Evolutionary conservation across 2,888 invertebrate genomes (phyloP).

Genomic region (Coecobrya sp.): DNA sequence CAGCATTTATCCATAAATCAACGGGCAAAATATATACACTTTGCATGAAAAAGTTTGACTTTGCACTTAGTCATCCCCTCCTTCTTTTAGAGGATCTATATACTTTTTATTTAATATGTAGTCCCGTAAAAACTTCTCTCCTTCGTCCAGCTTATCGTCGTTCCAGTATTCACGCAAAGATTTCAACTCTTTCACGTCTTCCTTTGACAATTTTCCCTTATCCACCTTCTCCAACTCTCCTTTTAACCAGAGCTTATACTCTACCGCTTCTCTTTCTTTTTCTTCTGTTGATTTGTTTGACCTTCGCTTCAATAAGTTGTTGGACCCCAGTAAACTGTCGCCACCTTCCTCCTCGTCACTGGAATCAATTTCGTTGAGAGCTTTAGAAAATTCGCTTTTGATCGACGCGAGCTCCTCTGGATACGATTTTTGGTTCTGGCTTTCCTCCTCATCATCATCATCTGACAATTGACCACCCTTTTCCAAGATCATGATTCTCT

Average conservation of each 20-base stretch:
- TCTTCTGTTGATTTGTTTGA: constrained; percentile 89
- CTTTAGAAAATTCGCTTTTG: constrained; percentile 90
- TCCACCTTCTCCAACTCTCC: constrained; percentile 90
- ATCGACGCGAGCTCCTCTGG: constrained; percentile 91
- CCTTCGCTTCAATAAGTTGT: constrained; percentile 89
- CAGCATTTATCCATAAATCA: too few species aligned
- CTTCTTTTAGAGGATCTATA: constrained; percentile 88
- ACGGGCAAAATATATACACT: too few species aligned
- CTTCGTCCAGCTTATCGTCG: constrained; percentile 93
- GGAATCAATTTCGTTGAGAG: constrained; percentile 88
- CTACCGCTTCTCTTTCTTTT: constrained; percentile 89
- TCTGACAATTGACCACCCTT: constrained; percentile 87
- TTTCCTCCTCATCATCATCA: constrained; percentile 81
- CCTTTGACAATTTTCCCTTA: constrained; percentile 83
- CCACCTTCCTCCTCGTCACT: constrained; percentile 89
- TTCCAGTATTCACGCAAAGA: constrained; percentile 95
- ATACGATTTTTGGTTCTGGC: constrained; percentile 88
- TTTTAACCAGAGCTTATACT: constrained; percentile 93
- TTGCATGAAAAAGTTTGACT: too few species aligned
- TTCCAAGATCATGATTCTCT: constrained; percentile 92
- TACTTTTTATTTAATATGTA: constrained; percentile 96
- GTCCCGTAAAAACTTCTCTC: constrained; percentile 96
- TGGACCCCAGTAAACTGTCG: constrained; percentile 86
- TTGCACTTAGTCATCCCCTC: too few species aligned
- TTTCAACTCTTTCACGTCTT: constrained; percentile 91